Evolutionary conservation across 2,888 invertebrate species (phyloP), one percentile per base, ranked within the genome.

Genomic region (Nematopogon swammerdamellus): DNA sequence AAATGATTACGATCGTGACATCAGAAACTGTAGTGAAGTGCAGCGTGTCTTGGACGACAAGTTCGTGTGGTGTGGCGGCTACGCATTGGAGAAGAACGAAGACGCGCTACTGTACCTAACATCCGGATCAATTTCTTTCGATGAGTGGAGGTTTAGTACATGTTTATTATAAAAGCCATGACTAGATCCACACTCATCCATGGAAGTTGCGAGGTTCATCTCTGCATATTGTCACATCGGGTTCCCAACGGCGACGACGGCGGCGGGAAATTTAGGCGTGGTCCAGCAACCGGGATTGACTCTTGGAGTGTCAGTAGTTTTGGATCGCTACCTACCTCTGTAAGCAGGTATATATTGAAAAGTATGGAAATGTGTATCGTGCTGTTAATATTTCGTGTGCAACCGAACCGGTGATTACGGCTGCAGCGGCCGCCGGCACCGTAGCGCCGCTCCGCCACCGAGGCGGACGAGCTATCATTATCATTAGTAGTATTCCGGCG

Each of bases 181-280:
- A 87, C 86, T 87, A 87, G 86, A 86, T 86, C 86, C 86, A 86
- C 86, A 87, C 86, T 87, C 86, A 87, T 87, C 86, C 86, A 86
- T 82, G 83, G 85, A 83, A 80, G 73, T 79, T 77, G 80, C 75
- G 73, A 70, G 74, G 72, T 69, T 74, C 82, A 65, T 63, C 79
- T 62, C 52, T 64, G 65, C 62, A n/a, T n/a, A n/a, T n/a, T n/a
- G n/a, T n/a, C n/a, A n/a, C n/a, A n/a, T n/a, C n/a, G n/a, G n/a
- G n/a, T n/a, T n/a, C n/a, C n/a, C n/a, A n/a, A n/a, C n/a, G n/a
- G n/a, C n/a, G n/a, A n/a, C n/a, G n/a, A n/a, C n/a, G n/a, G n/a
- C n/a, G n/a, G n/a, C n/a, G n/a, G n/a, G n/a, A n/a, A n/a, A n/a
- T n/a, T n/a, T n/a, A n/a, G n/a, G n/a, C n/a, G n/a, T n/a, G n/a